Percentiles rank a stretch among this genome's conserved stretches.
Evolutionary conservation across 2,888 invertebrate species (phyloP).

Genomic region (Oligia fasciuncula): DNA sequence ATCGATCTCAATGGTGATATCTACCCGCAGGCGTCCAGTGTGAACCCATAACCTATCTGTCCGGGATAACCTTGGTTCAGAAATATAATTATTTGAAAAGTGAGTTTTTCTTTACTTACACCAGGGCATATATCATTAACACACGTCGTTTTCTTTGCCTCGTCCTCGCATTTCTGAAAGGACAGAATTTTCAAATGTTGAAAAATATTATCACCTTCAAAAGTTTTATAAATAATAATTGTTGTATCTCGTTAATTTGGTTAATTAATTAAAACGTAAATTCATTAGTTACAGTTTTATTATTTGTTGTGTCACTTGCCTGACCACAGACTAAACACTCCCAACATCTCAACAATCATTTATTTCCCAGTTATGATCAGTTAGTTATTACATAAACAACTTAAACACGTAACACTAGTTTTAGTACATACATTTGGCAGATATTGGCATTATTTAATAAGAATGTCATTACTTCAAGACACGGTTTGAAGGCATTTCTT

Average conservation of each 20-base stretch:
- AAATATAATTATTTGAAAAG: not conserved
- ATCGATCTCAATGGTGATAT: not conserved
- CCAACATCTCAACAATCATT: not conserved
- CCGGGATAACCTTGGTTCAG: not conserved
- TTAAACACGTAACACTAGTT: not conserved
- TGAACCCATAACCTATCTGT: not conserved
- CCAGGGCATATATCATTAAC: conserved; percentile 62
- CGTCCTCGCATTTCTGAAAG: conserved; percentile 50
- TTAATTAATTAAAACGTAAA: no score
- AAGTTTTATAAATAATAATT: not conserved
- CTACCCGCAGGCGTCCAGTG: not conserved
- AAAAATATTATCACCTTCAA: not conserved
- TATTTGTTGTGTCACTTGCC: no score
- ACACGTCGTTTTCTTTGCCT: conserved; percentile 37
- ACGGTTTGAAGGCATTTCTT: not conserved
- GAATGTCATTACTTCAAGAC: not conserved
- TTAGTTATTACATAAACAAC: not conserved
- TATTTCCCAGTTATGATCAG: not conserved
- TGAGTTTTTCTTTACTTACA: conserved; percentile 41
- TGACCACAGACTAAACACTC: no score
- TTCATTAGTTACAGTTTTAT: no score
- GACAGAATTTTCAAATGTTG: not conserved
- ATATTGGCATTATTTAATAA: not conserved
- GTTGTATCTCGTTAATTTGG: no score
- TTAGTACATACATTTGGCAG: not conserved